Evolutionary conservation across 1,140 invertebrate genomes (phyloP).

Genomic region (Cyclina sinensis): DNA sequence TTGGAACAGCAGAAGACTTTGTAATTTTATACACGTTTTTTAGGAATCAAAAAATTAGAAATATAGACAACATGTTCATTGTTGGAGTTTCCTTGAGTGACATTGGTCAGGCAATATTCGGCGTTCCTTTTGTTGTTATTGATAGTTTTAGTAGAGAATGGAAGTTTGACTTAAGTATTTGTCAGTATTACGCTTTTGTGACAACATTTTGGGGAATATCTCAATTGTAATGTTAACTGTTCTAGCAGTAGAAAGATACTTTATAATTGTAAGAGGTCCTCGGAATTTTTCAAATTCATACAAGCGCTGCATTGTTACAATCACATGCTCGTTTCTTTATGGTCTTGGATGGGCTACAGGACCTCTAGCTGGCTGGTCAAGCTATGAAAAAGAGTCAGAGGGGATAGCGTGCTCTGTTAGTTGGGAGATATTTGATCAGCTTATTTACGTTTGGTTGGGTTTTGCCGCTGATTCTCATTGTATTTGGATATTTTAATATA

Average conservation of each 20-base stretch:
- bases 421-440: constrained; percentile 25
- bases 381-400: constrained; percentile 3
- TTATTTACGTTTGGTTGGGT: constrained; percentile 29
- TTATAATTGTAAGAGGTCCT: not conserved
- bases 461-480: constrained; percentile 20
- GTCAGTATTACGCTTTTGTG: constrained; percentile 13
- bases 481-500: not conserved
- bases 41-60: not conserved
- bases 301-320: not conserved
- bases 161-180: not conserved
- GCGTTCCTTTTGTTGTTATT: constrained; percentile 31
- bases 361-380: constrained; percentile 32
- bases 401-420: constrained; percentile 26
- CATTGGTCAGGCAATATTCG: constrained; percentile 11
- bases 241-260: constrained; percentile 31
- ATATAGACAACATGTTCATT: not conserved
- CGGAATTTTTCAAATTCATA: not conserved
- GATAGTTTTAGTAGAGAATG: constrained; percentile 10
- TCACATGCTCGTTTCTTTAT: not conserved
- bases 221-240: constrained; percentile 18
- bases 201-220: constrained; percentile 29
- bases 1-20: constrained; percentile 19
- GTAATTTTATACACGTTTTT: constrained; percentile 1
- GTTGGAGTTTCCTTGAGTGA: constrained; percentile 17
- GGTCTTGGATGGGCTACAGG: not conserved